Evolutionary conservation across 2,113 vertebrate genomes (phyloP).

Genomic region (Danio rerio): GRCz12tu NC_133189.1:44399501-44400000

Average conservation of each 20-base stretch:
- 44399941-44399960: constrained; percentile 71
- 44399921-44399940: constrained; percentile 85
- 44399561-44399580: background rate
- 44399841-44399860: constrained; percentile 67
- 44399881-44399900: constrained; percentile 84
- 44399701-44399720: constrained; percentile 68
- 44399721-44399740: constrained; percentile 65
- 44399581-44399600: constrained; percentile 5
- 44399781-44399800: constrained; percentile 58
- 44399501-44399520: background rate
- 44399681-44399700: constrained; percentile 29
- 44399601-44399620: constrained; percentile 23
- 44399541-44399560: background rate
- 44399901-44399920: constrained; percentile 84
- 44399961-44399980: constrained; percentile 73
- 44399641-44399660: background rate
- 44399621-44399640: constrained; percentile 38
- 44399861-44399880: constrained; percentile 78
- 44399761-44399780: constrained; percentile 69
- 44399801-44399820: constrained; percentile 62
- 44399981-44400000: constrained; percentile 58
- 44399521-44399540: background rate
- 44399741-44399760: constrained; percentile 72
- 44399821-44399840: constrained; percentile 61
- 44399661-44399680: constrained; percentile 2